phyloP scores from a whole-genome alignment of 2,113 vertebrate species.

The Cephalopterus ornatus region DNA sequence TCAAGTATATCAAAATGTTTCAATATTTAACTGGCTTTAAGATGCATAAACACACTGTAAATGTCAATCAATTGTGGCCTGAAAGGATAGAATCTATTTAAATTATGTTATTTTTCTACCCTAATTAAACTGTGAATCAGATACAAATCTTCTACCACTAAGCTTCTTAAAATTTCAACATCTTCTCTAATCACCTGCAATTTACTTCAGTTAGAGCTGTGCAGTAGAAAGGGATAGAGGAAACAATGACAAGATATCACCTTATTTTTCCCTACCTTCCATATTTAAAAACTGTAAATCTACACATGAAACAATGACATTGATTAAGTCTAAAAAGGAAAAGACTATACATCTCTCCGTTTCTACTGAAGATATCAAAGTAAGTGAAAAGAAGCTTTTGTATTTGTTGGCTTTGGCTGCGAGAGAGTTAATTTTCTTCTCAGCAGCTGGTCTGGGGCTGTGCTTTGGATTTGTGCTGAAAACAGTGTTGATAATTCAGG shows the following conservation, averaged over 20 bases:
- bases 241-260: background rate
- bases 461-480: background rate
- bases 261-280: background rate
- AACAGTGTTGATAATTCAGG: no score
- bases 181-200: constrained; percentile 5
- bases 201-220: background rate
- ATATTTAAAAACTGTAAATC: background rate
- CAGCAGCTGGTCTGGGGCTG: background rate
- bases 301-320: background rate
- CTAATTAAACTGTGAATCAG: background rate
- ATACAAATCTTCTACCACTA: background rate
- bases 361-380: background rate
- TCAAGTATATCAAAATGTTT: background rate
- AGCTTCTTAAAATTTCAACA: background rate
- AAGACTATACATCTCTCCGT: background rate
- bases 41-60: background rate
- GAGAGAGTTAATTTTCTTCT: background rate
- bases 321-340: background rate
- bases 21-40: background rate
- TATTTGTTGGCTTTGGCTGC: background rate
- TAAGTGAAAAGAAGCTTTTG: background rate
- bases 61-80: background rate
- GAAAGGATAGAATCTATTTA: background rate
- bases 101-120: background rate
- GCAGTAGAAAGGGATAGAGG: background rate